A percentile compares a stretch with the other conserved stretches of the same genome.
Conservation (phyloP, 2,888 invertebrate species). For the Hipparchia sbordonii region DNA sequence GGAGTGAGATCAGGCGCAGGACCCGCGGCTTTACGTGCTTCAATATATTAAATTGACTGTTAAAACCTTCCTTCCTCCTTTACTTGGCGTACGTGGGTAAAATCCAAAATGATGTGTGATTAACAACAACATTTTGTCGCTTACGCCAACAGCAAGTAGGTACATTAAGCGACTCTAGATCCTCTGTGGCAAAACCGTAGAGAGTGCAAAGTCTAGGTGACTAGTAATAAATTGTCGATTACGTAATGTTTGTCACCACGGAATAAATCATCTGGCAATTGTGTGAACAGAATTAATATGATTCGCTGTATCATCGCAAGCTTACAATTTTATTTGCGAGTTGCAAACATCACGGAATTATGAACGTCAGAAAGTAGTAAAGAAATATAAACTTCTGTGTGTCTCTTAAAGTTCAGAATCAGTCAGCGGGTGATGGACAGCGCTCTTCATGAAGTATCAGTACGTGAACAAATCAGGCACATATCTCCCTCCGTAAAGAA, state of each 20-base stretch:
- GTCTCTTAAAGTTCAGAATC: neutral
- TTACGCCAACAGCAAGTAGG: neutral
- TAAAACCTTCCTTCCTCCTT: neutral
- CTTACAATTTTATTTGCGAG: slow-evolving; percentile 32
- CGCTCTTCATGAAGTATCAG: too few species aligned
- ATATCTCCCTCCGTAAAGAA: too few species aligned
- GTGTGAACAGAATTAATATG: slow-evolving; percentile 35
- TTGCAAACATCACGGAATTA: slow-evolving; percentile 11
- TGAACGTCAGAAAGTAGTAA: neutral
- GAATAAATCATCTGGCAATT: slow-evolving; percentile 33
- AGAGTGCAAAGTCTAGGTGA: slow-evolving; percentile 21
- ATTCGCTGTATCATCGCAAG: slow-evolving; percentile 32
- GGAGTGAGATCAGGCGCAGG: too few species aligned
- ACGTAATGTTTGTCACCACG: slow-evolving; percentile 29
- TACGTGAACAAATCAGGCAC: neutral
- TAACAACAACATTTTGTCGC: neutral
- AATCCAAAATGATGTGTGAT: neutral
- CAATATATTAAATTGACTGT: too few species aligned
- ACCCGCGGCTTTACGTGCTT: too few species aligned
- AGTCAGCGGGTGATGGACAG: too few species aligned
- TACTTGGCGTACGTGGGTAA: neutral
- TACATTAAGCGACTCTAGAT: neutral
- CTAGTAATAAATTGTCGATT: slow-evolving; percentile 23
- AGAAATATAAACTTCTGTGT: neutral
- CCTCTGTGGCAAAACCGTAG: neutral